phyloP scores from a whole-genome alignment of 2,797 vertebrate genomes.

The Tachyglossus aculeatus region DNA sequence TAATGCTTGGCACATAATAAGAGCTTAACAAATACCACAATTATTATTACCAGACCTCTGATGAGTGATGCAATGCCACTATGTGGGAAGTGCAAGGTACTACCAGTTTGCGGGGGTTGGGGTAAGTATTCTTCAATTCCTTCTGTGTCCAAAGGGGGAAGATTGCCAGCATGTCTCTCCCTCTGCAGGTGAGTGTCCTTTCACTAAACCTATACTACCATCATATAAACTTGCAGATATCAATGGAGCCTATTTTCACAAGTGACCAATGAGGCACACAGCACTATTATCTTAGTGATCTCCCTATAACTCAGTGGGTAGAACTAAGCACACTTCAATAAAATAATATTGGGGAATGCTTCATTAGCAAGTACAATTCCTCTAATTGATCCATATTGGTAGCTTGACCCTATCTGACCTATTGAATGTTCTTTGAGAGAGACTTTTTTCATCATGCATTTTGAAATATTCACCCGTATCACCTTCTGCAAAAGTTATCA shows the following conservation, averaged over 20 bases:
- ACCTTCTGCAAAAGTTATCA: too few relatives aligned
- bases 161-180: not conserved
- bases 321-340: not conserved
- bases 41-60: too few relatives aligned
- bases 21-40: too few relatives aligned
- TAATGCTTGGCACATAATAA: too few relatives aligned
- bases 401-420: not conserved
- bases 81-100: too few relatives aligned
- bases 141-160: not conserved
- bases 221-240: slow-evolving; percentile 5
- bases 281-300: not conserved
- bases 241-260: slow-evolving; percentile 9
- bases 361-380: slow-evolving; percentile 39
- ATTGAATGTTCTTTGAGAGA: slow-evolving; percentile 11
- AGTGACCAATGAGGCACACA: not conserved
- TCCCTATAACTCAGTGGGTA: not conserved
- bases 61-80: too few relatives aligned
- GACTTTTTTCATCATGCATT: slow-evolving; percentile 1
- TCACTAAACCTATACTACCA: slow-evolving; percentile 22
- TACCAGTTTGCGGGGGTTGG: not conserved
- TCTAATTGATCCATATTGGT: not conserved
- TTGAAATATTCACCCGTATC: too few relatives aligned
- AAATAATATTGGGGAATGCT: not conserved
- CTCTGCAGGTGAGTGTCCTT: not conserved
- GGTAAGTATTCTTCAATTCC: not conserved